Base-by-base conservation (phyloP, 2,888 invertebrate species). In the Saturnia japonica region DNA sequence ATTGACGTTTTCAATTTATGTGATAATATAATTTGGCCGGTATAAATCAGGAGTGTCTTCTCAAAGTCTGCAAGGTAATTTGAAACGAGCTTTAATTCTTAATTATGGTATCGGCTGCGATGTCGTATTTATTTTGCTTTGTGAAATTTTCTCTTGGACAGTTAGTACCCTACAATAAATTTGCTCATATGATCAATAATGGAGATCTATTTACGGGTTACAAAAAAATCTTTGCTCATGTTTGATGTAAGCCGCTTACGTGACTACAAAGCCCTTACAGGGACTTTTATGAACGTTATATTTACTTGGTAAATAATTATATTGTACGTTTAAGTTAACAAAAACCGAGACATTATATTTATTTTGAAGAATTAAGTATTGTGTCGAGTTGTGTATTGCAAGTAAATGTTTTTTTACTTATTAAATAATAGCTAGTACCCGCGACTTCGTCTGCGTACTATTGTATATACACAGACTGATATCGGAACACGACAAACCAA, bases 51-150 rank as follows among this genome's bases (percentile, higher is more conserved):
- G 75, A 74, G 74, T 76, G 76, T 80, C 81, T 84, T 82, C 83
- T 82, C 79, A 78, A 82, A 82, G 82, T 83, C 72, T 81, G 84
- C 78, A 87, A 83, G 87, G 89, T 89, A 88, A 88, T 88, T 90
- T 89, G 85, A 83, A 87, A 86, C 1, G 85, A 88, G 84, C 83
- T 91, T 89, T 89, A 90, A 91, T 90, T 89, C 90, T 91, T 91
- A 92, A 91, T 92, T 90, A 91, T 90, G 85, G 86, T 79, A 82
- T 85, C 83, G 85, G 84, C 85, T 77, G 83, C 77, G 82, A 79
- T 84, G 84, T 84, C 84, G 85, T 89, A 87, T 88, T 91, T 88
- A 90, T 91, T 90, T 88, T 87, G 84, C 85, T 86, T 85, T 85
- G 83, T 80, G 78, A 88, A 90, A 85, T 88, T 88, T 87, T 90